Evolutionary conservation across 2,888 invertebrate species (phyloP).

Genomic region (Cantharis nigra): DNA sequence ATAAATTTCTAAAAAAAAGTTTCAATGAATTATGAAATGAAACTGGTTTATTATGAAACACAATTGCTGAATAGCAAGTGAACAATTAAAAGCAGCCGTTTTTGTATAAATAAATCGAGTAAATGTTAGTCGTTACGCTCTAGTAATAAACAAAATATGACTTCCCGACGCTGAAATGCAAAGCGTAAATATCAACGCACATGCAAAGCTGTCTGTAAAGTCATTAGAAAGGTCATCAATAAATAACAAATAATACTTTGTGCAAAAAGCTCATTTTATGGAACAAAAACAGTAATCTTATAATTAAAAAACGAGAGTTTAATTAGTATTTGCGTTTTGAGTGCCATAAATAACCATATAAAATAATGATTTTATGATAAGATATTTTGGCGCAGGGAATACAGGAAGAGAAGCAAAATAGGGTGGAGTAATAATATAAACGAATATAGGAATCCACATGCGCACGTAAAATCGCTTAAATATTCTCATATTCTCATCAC

Average conservation of each 20-base stretch:
- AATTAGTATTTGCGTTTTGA: constrained; percentile 21
- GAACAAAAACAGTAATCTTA: not conserved
- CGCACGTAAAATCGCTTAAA: constrained; percentile 16
- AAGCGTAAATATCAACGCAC: constrained; percentile 32
- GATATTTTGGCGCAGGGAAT: constrained; percentile 12
- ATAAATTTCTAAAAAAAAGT: not conserved
- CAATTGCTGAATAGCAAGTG: not conserved
- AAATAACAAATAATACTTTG: not conserved
- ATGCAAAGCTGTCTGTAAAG: constrained; percentile 30
- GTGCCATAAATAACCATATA: constrained; percentile 27
- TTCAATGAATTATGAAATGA: not conserved
- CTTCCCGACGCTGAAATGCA: constrained; percentile 16
- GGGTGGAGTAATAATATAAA: constrained; percentile 16
- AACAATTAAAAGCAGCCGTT: constrained; percentile 12
- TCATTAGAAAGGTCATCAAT: constrained; percentile 22
- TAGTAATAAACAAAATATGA: constrained; percentile 30
- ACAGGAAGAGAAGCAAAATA: constrained; percentile 12
- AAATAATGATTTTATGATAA: constrained; percentile 28
- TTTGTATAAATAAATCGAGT: constrained; percentile 12
- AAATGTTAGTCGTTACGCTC: constrained; percentile 36
- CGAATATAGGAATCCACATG: constrained; percentile 19
- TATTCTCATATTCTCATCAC: constrained; percentile 22
- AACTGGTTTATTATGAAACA: not conserved
- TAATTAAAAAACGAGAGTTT: constrained; percentile 17
- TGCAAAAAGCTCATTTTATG: not conserved